Base-by-base conservation (phyloP, 2,797 vertebrate genomes). In the Melanotaenia trifasciata region DNA sequence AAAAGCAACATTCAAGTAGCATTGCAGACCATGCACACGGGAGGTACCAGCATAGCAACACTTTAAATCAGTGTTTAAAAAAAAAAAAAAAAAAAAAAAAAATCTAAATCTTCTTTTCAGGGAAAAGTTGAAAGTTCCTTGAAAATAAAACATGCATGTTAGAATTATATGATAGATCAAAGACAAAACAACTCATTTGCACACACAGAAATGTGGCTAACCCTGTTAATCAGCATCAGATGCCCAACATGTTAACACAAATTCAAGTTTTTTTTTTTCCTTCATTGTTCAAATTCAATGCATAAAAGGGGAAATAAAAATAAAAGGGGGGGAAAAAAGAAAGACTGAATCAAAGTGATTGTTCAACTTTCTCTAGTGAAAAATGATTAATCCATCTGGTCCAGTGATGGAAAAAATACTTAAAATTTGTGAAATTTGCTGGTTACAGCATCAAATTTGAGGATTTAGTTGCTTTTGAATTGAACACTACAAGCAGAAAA, bases 91-190 rank as follows among this genome's bases (percentile, higher is more conserved):
- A 30, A 47, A 12, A 43, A 57, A 70, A 64, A 36, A 14, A 57
- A 36, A 68, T 58, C 43, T 62, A 80, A 74, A 83, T 40, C 13
- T 40, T 81, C 79, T 18, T 47, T 58, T 64, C 1, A 3, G 3
- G 12, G 16, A 35, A 35, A 9, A 35, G 33, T 10, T 9, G 7
- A 35, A 35, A 35, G 33, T 82, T 75, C 74, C 76, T 79, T 84
- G 50, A 90, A 90, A 92, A 93, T 90, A 89, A 79, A 85, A 89
- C 81, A 84, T 85, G 85, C 80, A 85, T 59, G 78, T 90, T 83
- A 86, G 81, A 92, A 91, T 91, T 80, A 85, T 80, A 72, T 79
- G 78, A 84, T 12, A 61, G 81, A 88, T 78, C 83, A 80, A 80
- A 85, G 77, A 85, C 68, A 68, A 57, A 79, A 70, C 81, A 75